These are phyloP conservation scores for Hypselothyrea guttata DNA, from an alignment of 2,888 invertebrate genomes.

Conservation along the genomic window DNA sequence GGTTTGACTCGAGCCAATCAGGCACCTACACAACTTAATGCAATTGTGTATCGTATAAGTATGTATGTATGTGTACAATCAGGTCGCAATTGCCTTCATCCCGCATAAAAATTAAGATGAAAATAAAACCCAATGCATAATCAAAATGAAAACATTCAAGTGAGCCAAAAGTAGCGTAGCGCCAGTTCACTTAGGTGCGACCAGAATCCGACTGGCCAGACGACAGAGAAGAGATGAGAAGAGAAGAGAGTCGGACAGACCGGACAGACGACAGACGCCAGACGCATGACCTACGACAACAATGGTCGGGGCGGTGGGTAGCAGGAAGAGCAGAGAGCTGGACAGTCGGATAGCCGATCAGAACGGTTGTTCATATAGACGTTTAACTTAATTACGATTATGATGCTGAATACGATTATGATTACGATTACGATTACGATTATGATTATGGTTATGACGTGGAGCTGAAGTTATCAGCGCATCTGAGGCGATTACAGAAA, in stretches of 20 bases:
- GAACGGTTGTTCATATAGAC: conserved; percentile 39
- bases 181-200: conserved; percentile 45
- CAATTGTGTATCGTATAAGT: too few species aligned
- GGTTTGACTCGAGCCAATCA: too few species aligned
- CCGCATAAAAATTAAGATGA: conserved; percentile 52
- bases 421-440: conserved; percentile 34
- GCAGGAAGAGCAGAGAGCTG: conserved; percentile 1
- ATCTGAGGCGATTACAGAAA: conserved; percentile 56
- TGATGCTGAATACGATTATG: conserved; percentile 55
- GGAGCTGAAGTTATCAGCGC: conserved; percentile 42
- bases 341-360: neutral
- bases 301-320: neutral
- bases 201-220: conserved; percentile 1
- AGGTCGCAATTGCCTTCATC: conserved; percentile 39
- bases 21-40: neutral
- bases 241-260: conserved; percentile 19
- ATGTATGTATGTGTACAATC: conserved; percentile 33
- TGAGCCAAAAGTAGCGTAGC: conserved; percentile 48
- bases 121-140: conserved; percentile 3
- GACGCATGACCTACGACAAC: conserved; percentile 71
- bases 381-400: conserved; percentile 70
- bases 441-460: conserved; percentile 22
- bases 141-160: conserved; percentile 9
- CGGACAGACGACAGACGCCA: conserved; percentile 22
- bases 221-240: conserved; percentile 7